A percentile compares a stretch with the other conserved stretches of the same genome.
These are phyloP conservation scores for Labroides dimidiatus DNA, from an alignment of 2,797 vertebrate species.

Conservation along the genomic window DNA sequence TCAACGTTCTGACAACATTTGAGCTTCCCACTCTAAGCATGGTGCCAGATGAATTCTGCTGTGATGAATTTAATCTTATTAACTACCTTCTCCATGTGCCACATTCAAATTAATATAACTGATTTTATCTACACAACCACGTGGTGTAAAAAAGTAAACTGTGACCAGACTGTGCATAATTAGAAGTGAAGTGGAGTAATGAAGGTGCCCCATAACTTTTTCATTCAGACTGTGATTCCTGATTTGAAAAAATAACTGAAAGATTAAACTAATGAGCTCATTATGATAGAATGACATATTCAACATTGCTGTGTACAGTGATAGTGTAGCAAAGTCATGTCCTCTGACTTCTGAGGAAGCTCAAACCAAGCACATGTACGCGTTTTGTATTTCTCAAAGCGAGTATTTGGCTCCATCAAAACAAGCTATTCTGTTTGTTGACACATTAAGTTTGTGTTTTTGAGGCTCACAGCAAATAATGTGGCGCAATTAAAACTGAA, in stretches of 20 bases:
- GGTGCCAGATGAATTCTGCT: too few relatives aligned
- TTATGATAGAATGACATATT: conserved; percentile 20
- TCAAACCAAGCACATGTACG: conserved; percentile 7
- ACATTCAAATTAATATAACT: background rate
- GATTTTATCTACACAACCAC: too few relatives aligned
- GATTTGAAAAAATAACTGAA: conserved; percentile 15
- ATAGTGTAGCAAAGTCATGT: background rate
- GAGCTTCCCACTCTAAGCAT: too few relatives aligned
- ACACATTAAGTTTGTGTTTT: conserved; percentile 20
- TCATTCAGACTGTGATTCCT: conserved; percentile 21
- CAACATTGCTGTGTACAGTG: background rate
- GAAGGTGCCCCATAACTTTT: conserved; percentile 6
- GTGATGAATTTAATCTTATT: conserved; percentile 17
- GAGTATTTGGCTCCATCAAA: conserved; percentile 13
- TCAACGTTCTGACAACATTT: too few relatives aligned
- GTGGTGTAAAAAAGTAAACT: conserved; percentile 42
- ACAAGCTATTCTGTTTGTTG: conserved; percentile 27
- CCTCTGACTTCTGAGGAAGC: background rate
- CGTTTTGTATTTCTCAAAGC: conserved; percentile 12
- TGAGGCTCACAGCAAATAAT: conserved; percentile 14
- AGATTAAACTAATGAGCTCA: conserved; percentile 26
- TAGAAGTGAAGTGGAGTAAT: conserved; percentile 30
- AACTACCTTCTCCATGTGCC: conserved; percentile 23
- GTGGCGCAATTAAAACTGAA: conserved; percentile 31
- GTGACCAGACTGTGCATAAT: conserved; percentile 40